Evolutionary conservation across 2,888 invertebrate genomes (phyloP), one percentile per base, ranked within the genome.

Genomic region (Amiota mariae): DNA sequence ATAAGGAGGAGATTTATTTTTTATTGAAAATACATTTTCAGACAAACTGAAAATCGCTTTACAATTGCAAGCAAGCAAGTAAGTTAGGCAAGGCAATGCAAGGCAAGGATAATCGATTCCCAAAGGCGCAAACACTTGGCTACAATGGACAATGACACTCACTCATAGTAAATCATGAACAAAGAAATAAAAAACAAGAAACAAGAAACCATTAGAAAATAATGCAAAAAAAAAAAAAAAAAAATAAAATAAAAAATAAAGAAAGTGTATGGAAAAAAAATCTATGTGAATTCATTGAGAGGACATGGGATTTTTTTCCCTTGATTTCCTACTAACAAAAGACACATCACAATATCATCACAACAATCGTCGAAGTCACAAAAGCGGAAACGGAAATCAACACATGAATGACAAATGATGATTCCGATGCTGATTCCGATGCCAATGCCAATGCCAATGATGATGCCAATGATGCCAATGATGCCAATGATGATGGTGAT

Each of bases 391-490:
- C 88, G 87, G 87, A 88, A 88, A 87, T 87, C 86, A 87, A 86
- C 88, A 88, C 88, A 87, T 86, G 86, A 88, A 88, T 88, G 87
- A 87, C 87, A 87, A 87, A 87, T 87, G 88, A 82, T 81, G 77
- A n/a, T 12, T 12, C 15, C 9, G 56, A n/a, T 12, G 20, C 15
- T 6, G 56, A 61, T 71, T 15, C 49, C 71, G 59, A 63, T 36
- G 36, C 24, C 24, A 24, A 36, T 36, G 36, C 24, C 24, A 24
- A 36, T 36, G 36, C 0, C 6, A 6, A 36, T 4, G 36, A 36
- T 36, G 36, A 36, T 36, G 36, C 1, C 3, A 3, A 36, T 36
- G 36, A 6, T 36, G 36, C 36, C 2, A 36, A 36, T 36, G 36
- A 3, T 24, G 3, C 3, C 3, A 1, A 24, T 3, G 1, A n/a